Evolutionary conservation across 2,113 vertebrate genomes (phyloP), one percentile per base, ranked within the genome.

Genomic region (Urocitellus parryii): DNA sequence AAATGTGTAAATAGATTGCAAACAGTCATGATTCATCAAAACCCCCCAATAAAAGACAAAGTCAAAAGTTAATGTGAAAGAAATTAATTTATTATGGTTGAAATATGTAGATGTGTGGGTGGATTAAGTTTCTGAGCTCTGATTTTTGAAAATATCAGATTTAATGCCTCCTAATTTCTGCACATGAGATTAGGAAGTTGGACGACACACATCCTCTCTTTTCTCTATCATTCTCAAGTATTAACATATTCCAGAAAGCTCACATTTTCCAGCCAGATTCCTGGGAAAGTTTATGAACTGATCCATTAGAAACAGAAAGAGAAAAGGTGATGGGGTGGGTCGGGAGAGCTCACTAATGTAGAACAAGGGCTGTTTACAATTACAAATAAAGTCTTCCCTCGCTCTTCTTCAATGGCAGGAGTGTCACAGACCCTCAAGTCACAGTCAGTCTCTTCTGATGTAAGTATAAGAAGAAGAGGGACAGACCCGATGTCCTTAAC

Each of bases 1-100:
- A 95, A 86, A 89, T 1, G 25, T 84, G 72, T 81, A 72, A 93
- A 97, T 90, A 91, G 80, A 96, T 39, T 76, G 22, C 93, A 95
- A 88, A 92, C 11, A 77, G 45, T 58, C 17, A 8, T 53, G 76
- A 42, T 93, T 89, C 58, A 87, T 39, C 34, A 95, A 95, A 48
- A 3, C 6, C 51, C 51, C 63, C 80, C 70, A 20, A 48, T 85
- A 85, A 65, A 82, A 77, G 81, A 45, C 42, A 63, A 45, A 92
- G 39, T 81, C 70, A 74, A 95, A 94, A 89, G 32, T n/a, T 58
- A 22, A 53, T 22, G 32, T 25, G 27, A 84, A 53, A 68, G 42
- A 65, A 79, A 51, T 58, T 53, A 32, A 77, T 61, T 88, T 20
- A 56, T 58, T 61, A 45, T 8, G 37, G 63, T 29, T 24, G 90